Conservation (phyloP, 2,113 vertebrate species). For the Oriolus oriolus region DNA sequence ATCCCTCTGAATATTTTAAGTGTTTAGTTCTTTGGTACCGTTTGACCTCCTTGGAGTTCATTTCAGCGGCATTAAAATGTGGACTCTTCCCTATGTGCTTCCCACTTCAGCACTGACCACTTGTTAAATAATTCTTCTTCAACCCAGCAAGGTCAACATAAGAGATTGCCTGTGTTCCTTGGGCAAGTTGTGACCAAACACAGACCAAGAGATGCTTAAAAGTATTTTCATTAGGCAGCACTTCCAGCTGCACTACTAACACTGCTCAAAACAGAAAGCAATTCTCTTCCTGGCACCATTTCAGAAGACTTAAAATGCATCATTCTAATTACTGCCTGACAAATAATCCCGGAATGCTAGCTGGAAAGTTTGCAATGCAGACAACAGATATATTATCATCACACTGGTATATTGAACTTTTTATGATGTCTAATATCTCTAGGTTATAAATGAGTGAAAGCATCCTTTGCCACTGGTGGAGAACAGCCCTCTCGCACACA, state of each 20-base stretch:
- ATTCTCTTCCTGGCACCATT: slow-evolving; percentile 62
- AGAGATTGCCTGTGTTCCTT: background rate
- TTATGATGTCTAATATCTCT: slow-evolving; percentile 45
- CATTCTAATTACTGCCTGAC: slow-evolving; percentile 65
- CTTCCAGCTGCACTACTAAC: slow-evolving; percentile 53
- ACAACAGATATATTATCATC: slow-evolving; percentile 46
- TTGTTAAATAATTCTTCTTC: background rate
- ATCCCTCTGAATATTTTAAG: background rate
- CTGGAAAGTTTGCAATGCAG: slow-evolving; percentile 39
- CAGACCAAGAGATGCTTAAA: slow-evolving; percentile 58
- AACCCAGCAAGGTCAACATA: background rate
- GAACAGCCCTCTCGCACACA: background rate
- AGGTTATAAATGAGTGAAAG: slow-evolving; percentile 11
- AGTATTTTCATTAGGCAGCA: slow-evolving; percentile 69
- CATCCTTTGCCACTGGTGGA: background rate
- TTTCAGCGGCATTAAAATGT: background rate
- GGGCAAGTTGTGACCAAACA: slow-evolving; percentile 21
- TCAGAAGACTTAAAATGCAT: slow-evolving; percentile 54
- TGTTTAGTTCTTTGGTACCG: background rate
- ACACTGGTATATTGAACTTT: slow-evolving; percentile 57
- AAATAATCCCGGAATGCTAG: slow-evolving; percentile 42
- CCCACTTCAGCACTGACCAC: background rate
- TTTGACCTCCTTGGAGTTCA: background rate
- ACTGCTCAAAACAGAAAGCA: slow-evolving; percentile 46
- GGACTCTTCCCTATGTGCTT: background rate